Base-by-base conservation (phyloP, 2,888 invertebrate species). In the Caenorhabditis virilis region DNA sequence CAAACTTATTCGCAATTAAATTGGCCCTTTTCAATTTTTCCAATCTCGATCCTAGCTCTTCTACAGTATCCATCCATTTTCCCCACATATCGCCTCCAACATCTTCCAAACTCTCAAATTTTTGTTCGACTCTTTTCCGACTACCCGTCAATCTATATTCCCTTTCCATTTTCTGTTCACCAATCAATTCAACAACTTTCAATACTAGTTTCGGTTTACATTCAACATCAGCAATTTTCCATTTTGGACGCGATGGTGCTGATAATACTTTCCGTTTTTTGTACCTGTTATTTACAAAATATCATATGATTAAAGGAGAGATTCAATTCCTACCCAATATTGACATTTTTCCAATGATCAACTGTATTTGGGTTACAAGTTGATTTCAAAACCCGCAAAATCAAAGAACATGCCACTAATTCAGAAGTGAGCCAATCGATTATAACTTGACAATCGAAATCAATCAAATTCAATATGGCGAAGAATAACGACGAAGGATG, bases 351-450 rank as follows among this genome's bases (percentile, higher is more conserved):
- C 62, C 62, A 63, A 16, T 30, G 16, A 1, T 22, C 7, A 9
- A 13, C 23, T 9, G 35, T 62, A 45, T 48, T 52, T 9, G 30
- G 13, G 13, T 55, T 46, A 33, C 50, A 55, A 22, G 30, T 33
- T 2, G 62, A 59, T 26, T 65, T 65, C 13, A 65, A 30, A 48
- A 56, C 16, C n/a, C 65, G 22, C 9, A 65, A 30, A 56, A 65
- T 23, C n/a, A 59, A 9, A 2, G 65, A 65, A 35, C 42, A 47
- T 5, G 65, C 43, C 11, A 55, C 51, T 2, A 65, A 25, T 38
- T 65, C 65, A 4, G 60, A 60, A n/a, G 38, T 60, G 13, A 65
- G 45, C 65, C 65, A 65, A 22, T 65, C 65, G 18, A 65, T 49
- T 7, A 65, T 35, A 13, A 60, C 49, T 18, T 47, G 43, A 27